Conservation (phyloP, 2,113 vertebrate genomes). For the Microtus pennsylvanicus region DNA sequence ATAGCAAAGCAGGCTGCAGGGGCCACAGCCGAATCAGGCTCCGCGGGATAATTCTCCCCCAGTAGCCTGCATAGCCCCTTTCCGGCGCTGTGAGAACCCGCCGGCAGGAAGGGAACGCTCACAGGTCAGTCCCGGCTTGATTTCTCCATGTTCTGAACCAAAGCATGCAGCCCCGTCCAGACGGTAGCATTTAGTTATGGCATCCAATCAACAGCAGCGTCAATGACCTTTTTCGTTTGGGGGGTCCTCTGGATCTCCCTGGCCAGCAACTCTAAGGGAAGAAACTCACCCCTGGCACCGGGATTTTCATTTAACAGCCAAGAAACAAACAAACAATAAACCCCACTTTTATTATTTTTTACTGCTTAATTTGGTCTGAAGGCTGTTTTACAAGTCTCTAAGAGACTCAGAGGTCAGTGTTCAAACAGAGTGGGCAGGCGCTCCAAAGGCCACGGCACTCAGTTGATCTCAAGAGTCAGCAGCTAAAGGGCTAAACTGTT, state of each 20-base stretch:
- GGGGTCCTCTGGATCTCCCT: not conserved
- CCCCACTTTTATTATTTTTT: not conserved
- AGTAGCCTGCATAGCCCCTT: not conserved
- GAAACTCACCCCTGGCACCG: not conserved
- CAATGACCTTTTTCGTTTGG: not conserved
- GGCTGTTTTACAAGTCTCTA: not conserved
- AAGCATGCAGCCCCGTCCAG: not conserved
- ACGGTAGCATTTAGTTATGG: not conserved
- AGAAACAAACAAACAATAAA: not conserved
- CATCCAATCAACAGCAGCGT: not conserved
- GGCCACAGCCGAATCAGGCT: not conserved
- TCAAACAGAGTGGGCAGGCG: not conserved
- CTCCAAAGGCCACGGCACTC: not conserved
- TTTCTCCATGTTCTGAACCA: not conserved
- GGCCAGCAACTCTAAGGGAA: not conserved
- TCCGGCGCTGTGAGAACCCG: too few species aligned
- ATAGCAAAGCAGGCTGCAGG: not conserved
- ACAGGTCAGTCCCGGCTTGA: not conserved
- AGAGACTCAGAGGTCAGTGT: not conserved
- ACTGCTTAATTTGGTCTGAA: not conserved
- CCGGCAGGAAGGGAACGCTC: not conserved
- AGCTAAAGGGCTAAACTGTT: not conserved
- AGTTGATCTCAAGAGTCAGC: not conserved
- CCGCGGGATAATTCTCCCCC: not conserved
- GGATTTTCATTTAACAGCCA: not conserved